Evolutionary conservation across 2,797 vertebrate species (phyloP).

Genomic region (Apogon talboti): DNA sequence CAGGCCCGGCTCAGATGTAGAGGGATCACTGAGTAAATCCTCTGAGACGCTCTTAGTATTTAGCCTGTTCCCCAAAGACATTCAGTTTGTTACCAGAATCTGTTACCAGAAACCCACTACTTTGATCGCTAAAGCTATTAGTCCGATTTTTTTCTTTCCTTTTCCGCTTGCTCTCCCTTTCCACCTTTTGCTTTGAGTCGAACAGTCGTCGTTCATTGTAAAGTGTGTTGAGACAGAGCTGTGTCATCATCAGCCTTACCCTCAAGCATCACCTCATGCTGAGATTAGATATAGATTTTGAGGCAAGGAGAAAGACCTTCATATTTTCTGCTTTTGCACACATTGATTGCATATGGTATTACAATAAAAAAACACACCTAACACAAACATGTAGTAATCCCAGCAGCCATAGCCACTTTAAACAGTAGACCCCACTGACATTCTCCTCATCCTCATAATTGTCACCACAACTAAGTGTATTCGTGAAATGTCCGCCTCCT

Average conservation of each 20-base stretch:
- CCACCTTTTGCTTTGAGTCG: no score
- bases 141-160: no score
- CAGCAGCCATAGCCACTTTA: no score
- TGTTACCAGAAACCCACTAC: conserved; percentile 4
- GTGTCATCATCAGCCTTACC: conserved; percentile 7
- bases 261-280: neutral
- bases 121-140: neutral
- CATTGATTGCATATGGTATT: conserved; percentile 9
- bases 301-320: neutral
- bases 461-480: no score
- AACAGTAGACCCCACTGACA: no score
- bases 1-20: neutral
- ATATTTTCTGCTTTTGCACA: conserved; percentile 13
- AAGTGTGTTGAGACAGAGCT: neutral
- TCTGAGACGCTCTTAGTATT: conserved; percentile 4
- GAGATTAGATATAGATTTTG: conserved; percentile 65
- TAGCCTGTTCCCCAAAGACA: neutral
- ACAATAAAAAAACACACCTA: neutral
- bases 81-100: neutral
- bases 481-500: no score
- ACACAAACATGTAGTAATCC: neutral
- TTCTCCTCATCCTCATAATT: no score
- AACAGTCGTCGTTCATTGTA: no score
- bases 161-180: no score
- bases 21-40: conserved; percentile 15